Evolutionary conservation across 2,888 invertebrate species (phyloP).

Genomic region (Drosophila algonquin): DNA sequence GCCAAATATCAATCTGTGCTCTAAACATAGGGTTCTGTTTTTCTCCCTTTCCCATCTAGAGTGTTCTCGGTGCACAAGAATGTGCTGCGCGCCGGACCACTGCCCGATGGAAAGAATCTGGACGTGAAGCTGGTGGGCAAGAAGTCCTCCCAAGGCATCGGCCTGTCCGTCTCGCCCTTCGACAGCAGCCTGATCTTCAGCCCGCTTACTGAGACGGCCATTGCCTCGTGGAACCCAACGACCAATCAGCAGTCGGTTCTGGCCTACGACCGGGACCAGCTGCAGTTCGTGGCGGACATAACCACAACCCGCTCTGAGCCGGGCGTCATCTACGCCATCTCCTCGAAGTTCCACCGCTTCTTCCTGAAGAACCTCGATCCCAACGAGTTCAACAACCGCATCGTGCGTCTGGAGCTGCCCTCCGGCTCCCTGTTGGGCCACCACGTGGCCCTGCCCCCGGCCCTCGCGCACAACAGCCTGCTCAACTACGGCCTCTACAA

Average conservation of each 20-base stretch:
- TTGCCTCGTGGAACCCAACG: slow-evolving; percentile 91
- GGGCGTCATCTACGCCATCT: slow-evolving; percentile 89
- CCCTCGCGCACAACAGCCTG: slow-evolving; percentile 51
- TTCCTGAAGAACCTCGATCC: slow-evolving; percentile 88
- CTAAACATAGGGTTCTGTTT: neutral
- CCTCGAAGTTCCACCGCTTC: slow-evolving; percentile 92
- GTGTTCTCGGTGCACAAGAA: slow-evolving; percentile 91
- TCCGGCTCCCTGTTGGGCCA: slow-evolving; percentile 28
- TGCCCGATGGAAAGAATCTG: slow-evolving; percentile 88
- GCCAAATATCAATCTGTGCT: neutral
- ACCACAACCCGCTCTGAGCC: slow-evolving; percentile 88
- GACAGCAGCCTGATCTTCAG: slow-evolving; percentile 91
- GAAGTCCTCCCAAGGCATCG: slow-evolving; percentile 93
- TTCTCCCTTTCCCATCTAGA: slow-evolving; percentile 83
- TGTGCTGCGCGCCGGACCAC: slow-evolving; percentile 89
- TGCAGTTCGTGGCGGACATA: slow-evolving; percentile 92
- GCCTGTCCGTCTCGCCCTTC: slow-evolving; percentile 88
- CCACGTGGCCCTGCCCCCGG: slow-evolving; percentile 40
- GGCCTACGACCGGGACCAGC: slow-evolving; percentile 88
- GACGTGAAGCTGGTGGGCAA: slow-evolving; percentile 91
- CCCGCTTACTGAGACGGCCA: slow-evolving; percentile 91
- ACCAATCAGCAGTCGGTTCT: slow-evolving; percentile 90
- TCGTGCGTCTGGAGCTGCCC: slow-evolving; percentile 86
- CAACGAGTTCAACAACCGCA: slow-evolving; percentile 89
- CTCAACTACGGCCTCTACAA: slow-evolving; percentile 51